These are phyloP conservation scores for Kryptolebias marmoratus DNA, from an alignment of 2,113 vertebrate genomes.

Conservation along the genomic window DNA sequence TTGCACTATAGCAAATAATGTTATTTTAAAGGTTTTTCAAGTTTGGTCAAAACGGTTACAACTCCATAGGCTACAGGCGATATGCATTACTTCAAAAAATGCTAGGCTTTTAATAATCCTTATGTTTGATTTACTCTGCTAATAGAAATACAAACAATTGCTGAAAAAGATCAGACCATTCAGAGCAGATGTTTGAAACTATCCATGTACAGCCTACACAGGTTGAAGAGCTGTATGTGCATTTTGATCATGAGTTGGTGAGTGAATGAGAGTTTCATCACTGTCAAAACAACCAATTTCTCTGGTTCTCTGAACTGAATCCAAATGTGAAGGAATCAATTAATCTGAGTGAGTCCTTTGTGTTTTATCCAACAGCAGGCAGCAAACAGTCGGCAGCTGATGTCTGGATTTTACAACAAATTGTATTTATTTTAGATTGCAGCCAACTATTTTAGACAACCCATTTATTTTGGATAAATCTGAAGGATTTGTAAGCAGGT, in stretches of 20 bases:
- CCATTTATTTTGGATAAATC: conserved; percentile 9
- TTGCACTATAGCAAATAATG: no score
- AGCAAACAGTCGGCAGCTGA: conserved; percentile 41
- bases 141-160: conserved; percentile 29
- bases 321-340: conserved; percentile 74
- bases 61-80: no score
- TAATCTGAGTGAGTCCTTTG: conserved; percentile 66
- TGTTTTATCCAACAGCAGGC: conserved; percentile 56
- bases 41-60: no score
- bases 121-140: conserved; percentile 9
- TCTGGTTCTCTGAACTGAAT: conserved; percentile 71
- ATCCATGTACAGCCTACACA: conserved; percentile 10
- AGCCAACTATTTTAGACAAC: conserved; percentile 13
- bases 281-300: conserved; percentile 73
- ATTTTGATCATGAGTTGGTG: conserved; percentile 28
- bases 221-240: conserved; percentile 6
- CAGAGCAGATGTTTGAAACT: conserved; percentile 1
- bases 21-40: no score
- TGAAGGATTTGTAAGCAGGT: not conserved
- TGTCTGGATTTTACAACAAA: conserved; percentile 29
- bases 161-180: not conserved
- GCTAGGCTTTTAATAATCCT: no score
- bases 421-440: conserved; percentile 17
- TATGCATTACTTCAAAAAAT: no score
- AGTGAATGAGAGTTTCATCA: conserved; percentile 37